Conservation (phyloP, 2,888 invertebrate species). For the Lissonota sp. region DNA sequence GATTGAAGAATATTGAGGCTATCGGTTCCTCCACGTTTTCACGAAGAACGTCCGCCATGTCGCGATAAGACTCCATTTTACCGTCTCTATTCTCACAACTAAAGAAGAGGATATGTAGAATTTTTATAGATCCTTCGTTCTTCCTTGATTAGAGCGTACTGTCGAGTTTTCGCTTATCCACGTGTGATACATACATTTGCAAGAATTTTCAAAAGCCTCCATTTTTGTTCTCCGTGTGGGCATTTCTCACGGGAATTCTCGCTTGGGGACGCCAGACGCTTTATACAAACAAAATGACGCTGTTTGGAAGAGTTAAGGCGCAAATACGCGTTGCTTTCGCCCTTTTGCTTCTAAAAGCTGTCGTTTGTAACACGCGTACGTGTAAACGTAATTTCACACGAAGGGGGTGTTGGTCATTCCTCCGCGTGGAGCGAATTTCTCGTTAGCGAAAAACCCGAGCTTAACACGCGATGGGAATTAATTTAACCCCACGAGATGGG, state of each 20-base stretch:
- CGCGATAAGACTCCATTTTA: constrained; percentile 21
- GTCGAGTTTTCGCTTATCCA: not conserved
- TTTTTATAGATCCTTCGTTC: constrained; percentile 34
- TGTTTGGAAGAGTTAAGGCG: no score
- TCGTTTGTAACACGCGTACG: no score
- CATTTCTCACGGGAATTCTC: constrained; percentile 37
- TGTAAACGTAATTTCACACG: constrained; percentile 13
- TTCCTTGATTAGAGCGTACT: constrained; percentile 30
- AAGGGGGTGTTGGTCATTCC: constrained; percentile 48
- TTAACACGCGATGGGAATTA: constrained; percentile 59
- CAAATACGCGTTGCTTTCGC: no score
- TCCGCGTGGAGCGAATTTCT: constrained; percentile 41
- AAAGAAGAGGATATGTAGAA: not conserved
- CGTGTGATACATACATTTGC: not conserved
- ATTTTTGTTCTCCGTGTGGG: not conserved
- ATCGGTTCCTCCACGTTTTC: constrained; percentile 33
- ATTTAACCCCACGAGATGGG: constrained; percentile 40
- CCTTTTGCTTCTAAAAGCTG: no score
- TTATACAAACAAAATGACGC: no score
- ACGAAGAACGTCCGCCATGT: constrained; percentile 30
- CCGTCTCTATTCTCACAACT: no score
- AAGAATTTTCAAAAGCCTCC: not conserved
- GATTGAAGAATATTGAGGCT: constrained; percentile 53
- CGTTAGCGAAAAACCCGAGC: constrained; percentile 40
- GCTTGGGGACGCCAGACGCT: not conserved